Base-by-base conservation (phyloP, 2,113 vertebrate species). In the Australoheros scitulus region DNA sequence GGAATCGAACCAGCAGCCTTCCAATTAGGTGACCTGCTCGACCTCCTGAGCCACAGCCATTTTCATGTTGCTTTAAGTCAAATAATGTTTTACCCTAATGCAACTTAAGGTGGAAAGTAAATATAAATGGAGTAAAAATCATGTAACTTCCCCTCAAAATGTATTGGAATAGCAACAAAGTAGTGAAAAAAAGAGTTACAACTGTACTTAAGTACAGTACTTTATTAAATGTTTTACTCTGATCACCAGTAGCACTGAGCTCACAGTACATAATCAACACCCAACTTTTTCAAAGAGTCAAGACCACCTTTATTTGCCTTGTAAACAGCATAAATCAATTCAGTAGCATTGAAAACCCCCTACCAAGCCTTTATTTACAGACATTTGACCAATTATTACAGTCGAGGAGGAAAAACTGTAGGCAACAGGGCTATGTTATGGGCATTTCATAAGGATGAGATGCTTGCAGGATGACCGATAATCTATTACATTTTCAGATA, bases 231-330 rank as follows among this genome's bases (percentile, higher is more conserved):
- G 38, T 36, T 60, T 77, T 26, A 29, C 56, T 77, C 10, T 70
- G 13, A 61, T 43, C 76, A 58, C 55, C 50, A 57, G 72, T 41
- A 50, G 55, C 74, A 43, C 20, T 22, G 11, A 74, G 38, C 56
- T 84, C 22, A 36, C 6, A 6, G 5, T n/a, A 32, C 9, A n/a
- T 1, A 76, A 3, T 68, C 22, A 82, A 63, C 7, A 65, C 2
- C 68, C 10, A 60, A 60, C 47, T 29, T 38, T 52, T 60, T 76
- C 77, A 88, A 89, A 88, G 83, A 85, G 85, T 92, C 87, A 91
- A 93, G 87, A 91, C 83, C 85, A 92, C 75, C 84, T 95, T 95
- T 95, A 95, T 95, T 95, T 90, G 89, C 86, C 90, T 93, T 85
- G 88, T 90, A 90, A 92, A 95, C 92, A 93, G 91, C 91, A 94